Percentiles rank a stretch among this genome's conserved stretches.
These are phyloP conservation scores for Augiades crinisus DNA, from an alignment of 2,888 invertebrate species.

Conservation along the genomic window DNA sequence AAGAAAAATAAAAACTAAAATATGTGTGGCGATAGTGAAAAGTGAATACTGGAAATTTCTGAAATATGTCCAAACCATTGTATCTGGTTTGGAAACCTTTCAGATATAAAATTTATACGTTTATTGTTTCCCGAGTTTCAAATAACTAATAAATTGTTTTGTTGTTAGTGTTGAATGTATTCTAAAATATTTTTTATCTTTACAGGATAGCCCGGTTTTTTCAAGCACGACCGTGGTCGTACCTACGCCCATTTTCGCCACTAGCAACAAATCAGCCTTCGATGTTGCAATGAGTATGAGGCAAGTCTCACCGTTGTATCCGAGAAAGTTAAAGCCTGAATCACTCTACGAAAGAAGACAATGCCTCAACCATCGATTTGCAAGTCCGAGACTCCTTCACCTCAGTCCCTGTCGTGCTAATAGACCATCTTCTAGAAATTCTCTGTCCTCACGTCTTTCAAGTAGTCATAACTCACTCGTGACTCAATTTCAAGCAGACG, in stretches of 20 bases:
- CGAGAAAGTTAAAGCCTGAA: conserved; percentile 63
- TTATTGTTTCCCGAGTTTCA: too few relatives aligned
- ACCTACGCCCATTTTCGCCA: conserved; percentile 50
- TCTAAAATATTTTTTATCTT: too few relatives aligned
- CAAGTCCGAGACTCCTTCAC: conserved; percentile 77
- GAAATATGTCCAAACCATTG: too few relatives aligned
- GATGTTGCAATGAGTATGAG: conserved; percentile 47
- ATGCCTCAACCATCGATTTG: conserved; percentile 66
- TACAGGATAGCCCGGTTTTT: conserved; percentile 62
- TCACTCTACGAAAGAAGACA: conserved; percentile 64
- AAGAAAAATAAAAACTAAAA: too few relatives aligned
- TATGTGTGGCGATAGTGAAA: too few relatives aligned
- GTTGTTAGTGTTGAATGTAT: too few relatives aligned
- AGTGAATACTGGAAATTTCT: too few relatives aligned
- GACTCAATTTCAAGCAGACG: conserved; percentile 88
- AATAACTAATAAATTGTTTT: too few relatives aligned
- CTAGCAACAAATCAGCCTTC: conserved; percentile 45
- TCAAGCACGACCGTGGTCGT: conserved; percentile 47
- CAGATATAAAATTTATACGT: too few relatives aligned
- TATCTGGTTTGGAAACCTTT: too few relatives aligned
- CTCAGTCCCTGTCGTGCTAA: conserved; percentile 82
- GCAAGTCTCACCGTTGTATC: conserved; percentile 63
- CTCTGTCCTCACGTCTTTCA: conserved; percentile 88
- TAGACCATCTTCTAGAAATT: conserved; percentile 88
- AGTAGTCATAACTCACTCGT: conserved; percentile 93